These are phyloP conservation scores for Brevimyrus niger DNA, from an alignment of 2,113 vertebrate genomes.

Conservation along the genomic window DNA sequence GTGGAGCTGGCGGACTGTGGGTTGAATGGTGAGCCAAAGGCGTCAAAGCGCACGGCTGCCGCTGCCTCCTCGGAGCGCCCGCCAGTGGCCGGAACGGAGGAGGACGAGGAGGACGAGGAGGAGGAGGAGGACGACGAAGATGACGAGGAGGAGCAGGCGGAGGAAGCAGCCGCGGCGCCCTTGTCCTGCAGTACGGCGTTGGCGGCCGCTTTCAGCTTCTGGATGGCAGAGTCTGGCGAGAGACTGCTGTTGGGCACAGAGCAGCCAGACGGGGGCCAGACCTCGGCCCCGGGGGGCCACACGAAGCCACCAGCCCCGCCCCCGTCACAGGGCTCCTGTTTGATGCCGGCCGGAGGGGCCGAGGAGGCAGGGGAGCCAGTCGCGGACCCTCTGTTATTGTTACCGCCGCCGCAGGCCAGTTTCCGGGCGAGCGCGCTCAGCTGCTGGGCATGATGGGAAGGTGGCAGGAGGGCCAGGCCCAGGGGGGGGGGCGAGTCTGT, in stretches of 20 bases:
- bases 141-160: constrained; percentile 54
- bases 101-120: constrained; percentile 44
- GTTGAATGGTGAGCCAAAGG: constrained; percentile 91
- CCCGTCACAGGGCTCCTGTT: constrained; percentile 65
- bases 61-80: constrained; percentile 71
- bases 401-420: constrained; percentile 57
- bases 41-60: constrained; percentile 74
- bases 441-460: constrained; percentile 88
- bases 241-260: constrained; percentile 76
- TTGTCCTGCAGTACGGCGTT: constrained; percentile 97
- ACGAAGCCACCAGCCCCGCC: constrained; percentile 77
- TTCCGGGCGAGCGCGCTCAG: constrained; percentile 73
- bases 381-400: constrained; percentile 40
- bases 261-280: constrained; percentile 83
- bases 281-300: constrained; percentile 84
- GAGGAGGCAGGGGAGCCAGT: constrained; percentile 59
- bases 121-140: constrained; percentile 43
- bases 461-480: constrained; percentile 73
- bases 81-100: constrained; percentile 39
- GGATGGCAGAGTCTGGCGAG: constrained; percentile 93
- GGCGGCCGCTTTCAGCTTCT: constrained; percentile 94
- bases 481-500: constrained; percentile 73
- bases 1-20: constrained; percentile 97
- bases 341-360: constrained; percentile 52
- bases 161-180: constrained; percentile 59